Evolutionary conservation across 2,797 vertebrate genomes (phyloP).

Genomic region (Apogon hyalosoma): DNA sequence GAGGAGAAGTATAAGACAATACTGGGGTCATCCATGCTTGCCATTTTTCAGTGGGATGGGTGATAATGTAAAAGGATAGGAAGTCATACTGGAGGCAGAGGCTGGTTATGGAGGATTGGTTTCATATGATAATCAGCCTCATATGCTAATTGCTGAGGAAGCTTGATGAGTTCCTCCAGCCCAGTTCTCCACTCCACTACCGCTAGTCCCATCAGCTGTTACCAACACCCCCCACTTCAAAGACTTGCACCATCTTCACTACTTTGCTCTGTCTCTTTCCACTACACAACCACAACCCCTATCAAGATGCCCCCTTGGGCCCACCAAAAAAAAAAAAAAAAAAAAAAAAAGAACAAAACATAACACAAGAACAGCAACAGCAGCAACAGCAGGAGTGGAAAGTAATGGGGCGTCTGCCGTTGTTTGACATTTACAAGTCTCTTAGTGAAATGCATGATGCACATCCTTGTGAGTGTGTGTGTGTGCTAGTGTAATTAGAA

Average conservation of each 20-base stretch:
- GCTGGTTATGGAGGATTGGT: conserved; percentile 71
- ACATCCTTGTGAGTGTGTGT: conserved; percentile 56
- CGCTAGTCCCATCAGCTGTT: conserved; percentile 65
- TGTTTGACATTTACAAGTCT: conserved; percentile 83
- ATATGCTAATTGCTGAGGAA: conserved; percentile 79
- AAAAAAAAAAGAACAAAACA: conserved; percentile 6
- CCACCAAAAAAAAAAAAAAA: conserved; percentile 33
- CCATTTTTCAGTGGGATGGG: conserved; percentile 63
- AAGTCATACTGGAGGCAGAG: conserved; percentile 65
- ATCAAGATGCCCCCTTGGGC: conserved; percentile 17
- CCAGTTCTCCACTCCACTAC: conserved; percentile 46
- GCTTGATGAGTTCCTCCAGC: conserved; percentile 76
- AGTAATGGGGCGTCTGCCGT: conserved; percentile 60
- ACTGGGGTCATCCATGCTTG: conserved; percentile 68
- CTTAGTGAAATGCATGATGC: conserved; percentile 69
- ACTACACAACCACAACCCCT: conserved; percentile 40
- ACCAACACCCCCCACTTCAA: conserved; percentile 74
- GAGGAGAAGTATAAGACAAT: conserved; percentile 73
- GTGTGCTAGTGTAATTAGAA: conserved; percentile 81
- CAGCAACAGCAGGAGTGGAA: conserved; percentile 43
- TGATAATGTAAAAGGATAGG: conserved; percentile 67
- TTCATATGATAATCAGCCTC: conserved; percentile 81
- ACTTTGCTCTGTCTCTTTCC: conserved; percentile 40
- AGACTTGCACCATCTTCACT: conserved; percentile 60
- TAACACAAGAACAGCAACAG: conserved; percentile 55